Base-by-base conservation (phyloP, 1,140 invertebrate species). In the Eriocheir sinensis region DNA sequence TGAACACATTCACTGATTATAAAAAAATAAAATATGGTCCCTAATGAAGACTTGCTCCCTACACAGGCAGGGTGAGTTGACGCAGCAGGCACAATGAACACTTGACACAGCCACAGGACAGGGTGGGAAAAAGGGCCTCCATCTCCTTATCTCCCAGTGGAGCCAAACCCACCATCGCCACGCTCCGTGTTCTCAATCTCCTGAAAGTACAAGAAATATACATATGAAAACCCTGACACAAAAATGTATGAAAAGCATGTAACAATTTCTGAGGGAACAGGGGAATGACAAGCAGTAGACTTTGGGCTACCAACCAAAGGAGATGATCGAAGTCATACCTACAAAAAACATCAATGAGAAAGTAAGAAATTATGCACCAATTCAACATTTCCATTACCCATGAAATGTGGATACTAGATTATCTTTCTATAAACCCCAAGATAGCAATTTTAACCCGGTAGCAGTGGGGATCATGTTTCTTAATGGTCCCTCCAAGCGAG, bases 151-250 rank as follows among this genome's bases (percentile, higher is more conserved):
- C 60, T 53, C 32, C 88, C 88, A 30, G 88, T 48, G 2, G 88
- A 89, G n/a, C 88, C 88, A 60, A 89, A 89, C 30, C 88, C 88
- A 8, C 21, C 34, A 12, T 53, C 88, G 53, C 88, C 88, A 12
- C 88, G 88, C 53, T 89, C 88, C 12, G 88, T 89, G 44, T 89
- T 34, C 1, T 3, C 38, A 27, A 89, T 6, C 53, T 89, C 88
- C 88, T 89, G 88, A 9, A 6, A 53, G 36, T 3, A 85, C 81
- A 85, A 85, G 4, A 81, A 30, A n/a, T 9, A 81, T 81, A 81
- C 27, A 72, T 72, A 72, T 72, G 27, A 12, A 72, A 12, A 72
- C 27, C 12, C 27, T 12, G 12, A 72, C 27, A 72, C 27, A 72
- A 12, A 72, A 12, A 72, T 72, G 27, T 72, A 72, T 72, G n/a